phyloP scores from a whole-genome alignment of 2,888 invertebrate genomes.

The Scelioninae gen. 2 region DNA sequence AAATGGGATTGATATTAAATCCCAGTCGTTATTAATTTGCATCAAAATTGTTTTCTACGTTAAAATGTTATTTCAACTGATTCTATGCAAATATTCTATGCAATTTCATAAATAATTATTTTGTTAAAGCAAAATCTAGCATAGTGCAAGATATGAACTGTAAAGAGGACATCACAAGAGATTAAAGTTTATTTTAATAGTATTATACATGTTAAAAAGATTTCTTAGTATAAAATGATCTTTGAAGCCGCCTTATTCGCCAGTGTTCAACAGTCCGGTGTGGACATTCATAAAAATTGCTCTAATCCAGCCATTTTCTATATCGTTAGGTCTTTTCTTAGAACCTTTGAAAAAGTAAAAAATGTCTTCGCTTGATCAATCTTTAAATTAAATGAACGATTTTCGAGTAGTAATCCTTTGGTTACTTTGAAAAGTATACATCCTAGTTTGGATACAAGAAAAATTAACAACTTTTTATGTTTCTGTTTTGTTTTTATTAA shows the following conservation, averaged over 20 bases:
- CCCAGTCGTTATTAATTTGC: no score
- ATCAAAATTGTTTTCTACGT: no score
- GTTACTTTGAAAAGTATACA: constrained; percentile 12
- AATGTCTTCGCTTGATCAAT: constrained; percentile 6
- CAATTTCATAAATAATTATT: no score
- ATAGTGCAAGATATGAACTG: constrained; percentile 24
- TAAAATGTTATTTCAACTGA: no score
- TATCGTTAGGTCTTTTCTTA: constrained; percentile 8
- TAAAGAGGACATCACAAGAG: constrained; percentile 39
- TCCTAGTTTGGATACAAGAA: not conserved
- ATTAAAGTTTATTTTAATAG: constrained; percentile 51
- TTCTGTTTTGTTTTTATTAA: constrained; percentile 8
- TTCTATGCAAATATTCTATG: no score
- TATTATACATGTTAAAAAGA: constrained; percentile 47
- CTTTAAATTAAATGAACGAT: constrained; percentile 3
- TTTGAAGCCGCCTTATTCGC: constrained; percentile 15
- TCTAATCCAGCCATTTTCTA: constrained; percentile 17
- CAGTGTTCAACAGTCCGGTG: constrained; percentile 17
- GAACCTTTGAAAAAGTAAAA: constrained; percentile 12
- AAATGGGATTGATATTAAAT: no score
- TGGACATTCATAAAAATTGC: constrained; percentile 23
- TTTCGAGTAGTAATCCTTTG: constrained; percentile 3
- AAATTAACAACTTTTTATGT: constrained; percentile 26
- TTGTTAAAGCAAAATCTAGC: constrained; percentile 28
- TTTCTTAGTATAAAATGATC: constrained; percentile 21